phyloP scores from a whole-genome alignment of 2,113 vertebrate genomes.

The Bos taurus region DNA sequence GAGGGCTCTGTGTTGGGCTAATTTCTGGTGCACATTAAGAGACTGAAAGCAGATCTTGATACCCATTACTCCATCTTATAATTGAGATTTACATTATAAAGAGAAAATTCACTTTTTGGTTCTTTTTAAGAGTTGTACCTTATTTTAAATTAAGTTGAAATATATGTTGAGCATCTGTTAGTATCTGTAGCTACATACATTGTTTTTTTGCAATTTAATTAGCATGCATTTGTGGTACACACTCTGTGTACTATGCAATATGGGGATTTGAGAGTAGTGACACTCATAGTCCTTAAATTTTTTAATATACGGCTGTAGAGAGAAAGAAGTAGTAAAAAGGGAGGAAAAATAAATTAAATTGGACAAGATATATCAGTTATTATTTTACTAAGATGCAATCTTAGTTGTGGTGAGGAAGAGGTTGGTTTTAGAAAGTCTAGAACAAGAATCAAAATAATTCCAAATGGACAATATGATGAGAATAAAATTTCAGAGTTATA shows the following conservation, averaged over 20 bases:
- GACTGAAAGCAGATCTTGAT: background rate
- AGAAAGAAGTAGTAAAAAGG: background rate
- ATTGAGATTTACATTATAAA: background rate
- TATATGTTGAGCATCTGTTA: background rate
- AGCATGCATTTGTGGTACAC: background rate
- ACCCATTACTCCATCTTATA: background rate
- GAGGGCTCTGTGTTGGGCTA: background rate
- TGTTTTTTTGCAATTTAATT: background rate
- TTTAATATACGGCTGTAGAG: background rate
- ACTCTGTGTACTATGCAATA: background rate
- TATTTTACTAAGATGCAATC: background rate
- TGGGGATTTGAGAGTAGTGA: background rate
- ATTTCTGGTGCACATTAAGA: background rate
- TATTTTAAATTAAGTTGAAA: slow-evolving; percentile 11
- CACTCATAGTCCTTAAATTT: background rate
- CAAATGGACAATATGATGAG: background rate
- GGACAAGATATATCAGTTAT: background rate
- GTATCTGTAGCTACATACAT: background rate
- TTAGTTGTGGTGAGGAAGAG: background rate
- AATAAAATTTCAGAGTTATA: background rate
- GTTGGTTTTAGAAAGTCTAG: background rate
- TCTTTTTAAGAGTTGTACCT: background rate
- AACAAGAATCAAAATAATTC: background rate
- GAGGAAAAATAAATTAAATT: background rate
- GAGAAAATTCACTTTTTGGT: background rate